Conservation (phyloP, 37 sponge, comb jelly and placozoan species). For the Amphimedon queenslandica region DNA sequence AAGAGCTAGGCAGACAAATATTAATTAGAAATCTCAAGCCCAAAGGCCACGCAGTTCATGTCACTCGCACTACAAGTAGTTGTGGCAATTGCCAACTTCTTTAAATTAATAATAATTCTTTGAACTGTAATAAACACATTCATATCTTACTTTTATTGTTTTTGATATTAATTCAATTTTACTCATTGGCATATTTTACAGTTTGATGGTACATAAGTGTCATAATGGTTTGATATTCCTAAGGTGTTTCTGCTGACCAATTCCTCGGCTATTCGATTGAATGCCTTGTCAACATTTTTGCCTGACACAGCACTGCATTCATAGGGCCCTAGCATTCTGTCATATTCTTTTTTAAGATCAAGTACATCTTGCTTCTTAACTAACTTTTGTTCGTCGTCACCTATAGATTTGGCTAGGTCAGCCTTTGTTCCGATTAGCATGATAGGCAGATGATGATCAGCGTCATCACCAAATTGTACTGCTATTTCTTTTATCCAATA, state of each 20-base stretch:
- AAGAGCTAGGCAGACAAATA: constrained; percentile 18
- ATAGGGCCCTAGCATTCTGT: not conserved
- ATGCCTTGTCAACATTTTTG: not conserved
- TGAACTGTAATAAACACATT: too few relatives aligned
- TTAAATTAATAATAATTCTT: too few relatives aligned
- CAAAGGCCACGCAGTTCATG: not conserved
- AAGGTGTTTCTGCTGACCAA: not conserved
- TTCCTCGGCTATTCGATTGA: not conserved
- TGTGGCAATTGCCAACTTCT: too few relatives aligned
- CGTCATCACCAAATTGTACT: not conserved
- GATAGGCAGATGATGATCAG: not conserved
- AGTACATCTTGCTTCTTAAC: constrained; percentile 6
- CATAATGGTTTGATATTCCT: not conserved
- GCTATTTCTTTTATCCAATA: constrained; percentile 6
- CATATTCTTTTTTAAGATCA: not conserved
- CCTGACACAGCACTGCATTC: constrained; percentile 7
- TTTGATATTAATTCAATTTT: too few relatives aligned
- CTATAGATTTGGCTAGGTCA: not conserved
- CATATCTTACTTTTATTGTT: too few relatives aligned
- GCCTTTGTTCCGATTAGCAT: not conserved
- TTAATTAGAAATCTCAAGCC: not conserved
- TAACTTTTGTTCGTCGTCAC: not conserved
- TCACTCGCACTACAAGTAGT: too few relatives aligned
- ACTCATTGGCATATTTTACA: not conserved
- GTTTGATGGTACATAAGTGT: not conserved